Percentiles rank a stretch among this genome's conserved stretches.
phyloP scores from a whole-genome alignment of 2,113 vertebrate species.

The Spermophilus dauricus region DNA sequence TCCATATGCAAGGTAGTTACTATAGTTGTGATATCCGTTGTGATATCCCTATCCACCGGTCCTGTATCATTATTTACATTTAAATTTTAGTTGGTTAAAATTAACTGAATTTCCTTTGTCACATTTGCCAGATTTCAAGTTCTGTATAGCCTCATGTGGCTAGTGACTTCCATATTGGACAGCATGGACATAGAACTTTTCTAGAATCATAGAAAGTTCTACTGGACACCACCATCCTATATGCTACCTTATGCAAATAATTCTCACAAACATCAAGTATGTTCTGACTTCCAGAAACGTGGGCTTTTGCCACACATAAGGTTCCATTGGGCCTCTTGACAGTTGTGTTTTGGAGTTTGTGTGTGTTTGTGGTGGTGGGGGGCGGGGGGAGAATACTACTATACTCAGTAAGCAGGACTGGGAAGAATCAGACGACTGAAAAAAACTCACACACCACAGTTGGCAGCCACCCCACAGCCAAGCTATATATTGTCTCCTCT shows the following conservation, averaged over 20 bases:
- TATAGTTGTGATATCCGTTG: background rate
- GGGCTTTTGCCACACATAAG: background rate
- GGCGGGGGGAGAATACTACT: background rate
- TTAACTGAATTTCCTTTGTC: background rate
- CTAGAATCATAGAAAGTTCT: background rate
- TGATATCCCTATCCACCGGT: no score
- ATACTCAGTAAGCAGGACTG: background rate
- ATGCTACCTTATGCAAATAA: background rate
- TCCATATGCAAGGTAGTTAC: background rate
- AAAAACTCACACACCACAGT: background rate
- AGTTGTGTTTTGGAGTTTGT: background rate
- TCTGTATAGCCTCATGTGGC: background rate
- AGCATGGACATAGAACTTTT: background rate
- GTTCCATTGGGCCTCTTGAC: background rate
- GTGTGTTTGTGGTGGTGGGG: no score
- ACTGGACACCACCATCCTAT: background rate
- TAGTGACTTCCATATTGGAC: background rate
- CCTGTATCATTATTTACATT: background rate
- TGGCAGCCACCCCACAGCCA: background rate
- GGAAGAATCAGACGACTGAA: constrained; percentile 31
- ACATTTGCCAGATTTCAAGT: constrained; percentile 2
- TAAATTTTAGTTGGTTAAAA: background rate
- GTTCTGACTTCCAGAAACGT: background rate
- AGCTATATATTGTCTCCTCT: background rate
- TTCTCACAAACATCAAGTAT: background rate